phyloP scores from a whole-genome alignment of 2,113 vertebrate species.

The Bubo scandiacus region DNA sequence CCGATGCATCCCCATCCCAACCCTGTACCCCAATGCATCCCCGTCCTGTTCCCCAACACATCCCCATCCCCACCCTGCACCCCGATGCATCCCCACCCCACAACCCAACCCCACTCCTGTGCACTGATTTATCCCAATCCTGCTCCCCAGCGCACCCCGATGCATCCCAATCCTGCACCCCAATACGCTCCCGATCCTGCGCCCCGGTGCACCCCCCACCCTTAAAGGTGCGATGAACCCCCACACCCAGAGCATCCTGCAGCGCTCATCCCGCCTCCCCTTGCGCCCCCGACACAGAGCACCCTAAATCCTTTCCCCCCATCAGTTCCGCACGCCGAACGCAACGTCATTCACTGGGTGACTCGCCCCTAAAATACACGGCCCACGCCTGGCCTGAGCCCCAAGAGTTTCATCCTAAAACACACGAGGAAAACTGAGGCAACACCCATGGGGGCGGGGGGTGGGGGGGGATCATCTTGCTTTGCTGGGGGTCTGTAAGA shows the following conservation, averaged over 20 bases:
- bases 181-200: neutral
- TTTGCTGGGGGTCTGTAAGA: neutral
- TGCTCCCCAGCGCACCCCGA: neutral
- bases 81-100: neutral
- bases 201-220: neutral
- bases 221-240: neutral
- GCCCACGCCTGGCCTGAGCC: neutral
- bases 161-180: neutral
- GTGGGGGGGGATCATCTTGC: neutral
- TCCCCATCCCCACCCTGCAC: neutral
- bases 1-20: too few species aligned
- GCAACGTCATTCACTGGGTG: accelerated
- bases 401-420: neutral
- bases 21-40: neutral
- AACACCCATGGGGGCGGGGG: neutral
- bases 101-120: neutral
- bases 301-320: neutral
- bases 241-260: neutral
- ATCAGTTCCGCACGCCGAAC: accelerated
- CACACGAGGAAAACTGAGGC: neutral
- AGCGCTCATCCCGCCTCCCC: neutral
- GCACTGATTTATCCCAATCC: neutral
- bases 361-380: neutral
- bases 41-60: too few species aligned
- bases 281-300: accelerated